phyloP scores from a whole-genome alignment of 2,113 vertebrate species.

The Corythaixoides concolor region DNA sequence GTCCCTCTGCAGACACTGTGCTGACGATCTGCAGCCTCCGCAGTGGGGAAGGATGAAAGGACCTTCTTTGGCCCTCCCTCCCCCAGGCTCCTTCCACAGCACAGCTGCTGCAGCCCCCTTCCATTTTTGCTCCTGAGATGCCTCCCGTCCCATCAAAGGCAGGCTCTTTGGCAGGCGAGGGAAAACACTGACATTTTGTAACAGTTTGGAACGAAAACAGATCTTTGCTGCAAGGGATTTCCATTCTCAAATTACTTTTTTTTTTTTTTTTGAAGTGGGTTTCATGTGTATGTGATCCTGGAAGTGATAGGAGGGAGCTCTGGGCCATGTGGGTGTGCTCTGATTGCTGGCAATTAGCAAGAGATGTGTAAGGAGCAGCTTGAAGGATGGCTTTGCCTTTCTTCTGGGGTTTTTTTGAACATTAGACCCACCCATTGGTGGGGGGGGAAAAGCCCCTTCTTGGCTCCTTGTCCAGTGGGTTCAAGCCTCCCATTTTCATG shows the following conservation, averaged over 20 bases:
- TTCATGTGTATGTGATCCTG: not conserved
- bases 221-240: constrained; percentile 54
- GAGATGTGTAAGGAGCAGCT: not conserved
- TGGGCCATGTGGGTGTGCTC: not conserved
- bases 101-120: not conserved
- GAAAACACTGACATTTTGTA: constrained; percentile 31
- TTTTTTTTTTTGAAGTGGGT: constrained; percentile 3
- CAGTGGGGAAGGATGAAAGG: not conserved
- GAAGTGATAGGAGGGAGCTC: constrained; percentile 4
- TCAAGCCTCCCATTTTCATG: not conserved
- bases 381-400: not conserved
- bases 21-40: not conserved
- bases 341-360: constrained; percentile 9
- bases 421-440: not conserved
- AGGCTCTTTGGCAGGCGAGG: not conserved
- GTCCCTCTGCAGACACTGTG: not conserved
- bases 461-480: not conserved
- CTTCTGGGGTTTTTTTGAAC: not conserved
- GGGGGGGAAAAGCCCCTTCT: not conserved
- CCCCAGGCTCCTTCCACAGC: accelerated
- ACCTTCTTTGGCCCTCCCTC: not conserved
- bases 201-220: not conserved
- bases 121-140: not conserved
- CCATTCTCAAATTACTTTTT: not conserved
- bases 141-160: constrained; percentile 5